These are phyloP conservation scores for Geophilus truncorum DNA, from an alignment of 2,888 invertebrate species.

Conservation along the genomic window DNA sequence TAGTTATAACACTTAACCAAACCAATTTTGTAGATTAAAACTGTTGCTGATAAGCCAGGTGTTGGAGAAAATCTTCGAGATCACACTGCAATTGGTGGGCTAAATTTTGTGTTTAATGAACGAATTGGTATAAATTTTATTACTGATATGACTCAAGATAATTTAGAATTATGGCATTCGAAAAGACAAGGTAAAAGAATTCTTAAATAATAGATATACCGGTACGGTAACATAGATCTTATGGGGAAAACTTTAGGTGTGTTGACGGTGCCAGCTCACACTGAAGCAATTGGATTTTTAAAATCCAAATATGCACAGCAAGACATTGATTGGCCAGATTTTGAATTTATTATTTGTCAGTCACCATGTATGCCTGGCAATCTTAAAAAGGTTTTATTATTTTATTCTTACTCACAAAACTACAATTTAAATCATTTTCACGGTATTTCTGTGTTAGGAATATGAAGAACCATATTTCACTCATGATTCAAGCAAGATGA, in stretches of 20 bases:
- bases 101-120: slow-evolving; percentile 34
- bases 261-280: slow-evolving; percentile 17
- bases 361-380: neutral
- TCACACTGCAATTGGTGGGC: slow-evolving; percentile 45
- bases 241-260: too few species aligned
- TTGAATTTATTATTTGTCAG: slow-evolving; percentile 11
- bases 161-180: neutral
- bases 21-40: too few species aligned
- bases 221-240: too few species aligned
- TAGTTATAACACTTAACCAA: too few species aligned
- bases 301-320: slow-evolving; percentile 21
- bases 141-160: neutral
- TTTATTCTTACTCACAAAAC: neutral
- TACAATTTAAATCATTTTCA: neutral
- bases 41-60: slow-evolving; percentile 50
- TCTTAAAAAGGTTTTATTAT: neutral
- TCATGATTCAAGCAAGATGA: neutral
- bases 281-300: slow-evolving; percentile 22
- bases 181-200: neutral
- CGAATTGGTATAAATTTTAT: slow-evolving; percentile 29
- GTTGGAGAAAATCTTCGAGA: slow-evolving; percentile 55
- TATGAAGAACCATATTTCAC: neutral
- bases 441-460: neutral
- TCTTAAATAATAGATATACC: too few species aligned
- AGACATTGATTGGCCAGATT: slow-evolving; percentile 13